phyloP scores from a whole-genome alignment of 2,888 invertebrate species.

The Philonicus albiceps region DNA sequence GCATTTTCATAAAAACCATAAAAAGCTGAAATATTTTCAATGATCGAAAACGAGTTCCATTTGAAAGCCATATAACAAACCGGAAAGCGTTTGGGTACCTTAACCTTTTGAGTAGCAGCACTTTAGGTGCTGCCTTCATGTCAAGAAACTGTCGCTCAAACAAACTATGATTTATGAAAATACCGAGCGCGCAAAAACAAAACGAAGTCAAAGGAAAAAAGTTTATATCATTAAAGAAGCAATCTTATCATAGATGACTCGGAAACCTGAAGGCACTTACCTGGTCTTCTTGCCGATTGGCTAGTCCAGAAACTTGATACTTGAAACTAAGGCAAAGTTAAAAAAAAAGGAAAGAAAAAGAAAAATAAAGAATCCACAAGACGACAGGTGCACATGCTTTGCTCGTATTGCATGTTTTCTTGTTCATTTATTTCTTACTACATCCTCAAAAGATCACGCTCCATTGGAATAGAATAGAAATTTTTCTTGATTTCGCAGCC shows the following conservation, averaged over 20 bases:
- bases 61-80: constrained; percentile 33
- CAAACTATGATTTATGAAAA: constrained; percentile 36
- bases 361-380: neutral
- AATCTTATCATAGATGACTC: constrained; percentile 33
- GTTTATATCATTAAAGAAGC: constrained; percentile 27
- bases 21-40: neutral
- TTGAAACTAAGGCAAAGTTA: constrained; percentile 11
- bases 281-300: neutral
- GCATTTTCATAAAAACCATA: neutral
- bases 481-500: constrained; percentile 21
- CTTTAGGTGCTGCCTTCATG: constrained; percentile 25
- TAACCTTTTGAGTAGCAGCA: constrained; percentile 25
- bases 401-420: constrained; percentile 20
- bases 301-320: constrained; percentile 30
- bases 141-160: constrained; percentile 31
- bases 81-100: constrained; percentile 27
- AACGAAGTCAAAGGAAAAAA: constrained; percentile 14
- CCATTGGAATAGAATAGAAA: constrained; percentile 26
- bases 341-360: neutral
- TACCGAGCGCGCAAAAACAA: constrained; percentile 7
- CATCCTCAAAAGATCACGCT: neutral
- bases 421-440: constrained; percentile 3
- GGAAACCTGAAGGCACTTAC: constrained; percentile 6
- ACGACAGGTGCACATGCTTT: constrained; percentile 29
- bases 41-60: constrained; percentile 14